Base-by-base conservation (phyloP, 2,113 vertebrate species). In the Rutilus rutilus region DNA sequence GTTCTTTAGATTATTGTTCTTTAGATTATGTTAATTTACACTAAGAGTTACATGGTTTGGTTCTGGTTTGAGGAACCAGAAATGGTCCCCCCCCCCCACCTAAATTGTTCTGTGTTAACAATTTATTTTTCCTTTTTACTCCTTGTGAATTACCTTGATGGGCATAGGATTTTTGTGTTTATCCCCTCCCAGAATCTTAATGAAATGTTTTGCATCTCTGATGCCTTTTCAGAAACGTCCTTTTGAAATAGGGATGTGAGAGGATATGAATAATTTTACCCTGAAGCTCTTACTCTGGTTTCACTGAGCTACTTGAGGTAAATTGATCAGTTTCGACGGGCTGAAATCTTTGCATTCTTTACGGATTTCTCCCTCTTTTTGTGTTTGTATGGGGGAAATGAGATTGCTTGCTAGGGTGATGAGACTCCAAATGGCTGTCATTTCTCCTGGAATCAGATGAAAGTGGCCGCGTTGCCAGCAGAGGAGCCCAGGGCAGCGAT, bases 361-460 rank as follows among this genome's bases (percentile, higher is more conserved):
- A 45, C 39, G 1, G 36, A 33, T 77, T 50, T 60, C 14, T 76
- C 42, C 57, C n/a, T n/a, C 75, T 85, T 78, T 36, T 62, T 78
- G 27, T 59, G 62, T 62, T 85, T 64, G 11, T 78, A 64, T 69
- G 6, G 50, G 15, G 30, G 27, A 57, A 71, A 59, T 80, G 76
- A 59, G 84, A 86, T 85, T 78, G 84, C 59, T 71, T 69, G 83
- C 83, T 50, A 52, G 83, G 83, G 74, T 67, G 83, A 85, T 67
- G 74, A 85, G 84, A 78, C 75, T 71, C 60, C 50, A 79, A 86
- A 86, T 73, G 47, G 76, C 65, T 86, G 77, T 86, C 84, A 71
- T 86, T 86, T 86, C 77, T 80, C 36, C 64, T 80, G 76, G 84
- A 86, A 79, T 86, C 84, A 71, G 84, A 86, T 80, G 84, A 86